Evolutionary conservation across 2,888 invertebrate genomes (phyloP).

Genomic region (Rhingia campestris): DNA sequence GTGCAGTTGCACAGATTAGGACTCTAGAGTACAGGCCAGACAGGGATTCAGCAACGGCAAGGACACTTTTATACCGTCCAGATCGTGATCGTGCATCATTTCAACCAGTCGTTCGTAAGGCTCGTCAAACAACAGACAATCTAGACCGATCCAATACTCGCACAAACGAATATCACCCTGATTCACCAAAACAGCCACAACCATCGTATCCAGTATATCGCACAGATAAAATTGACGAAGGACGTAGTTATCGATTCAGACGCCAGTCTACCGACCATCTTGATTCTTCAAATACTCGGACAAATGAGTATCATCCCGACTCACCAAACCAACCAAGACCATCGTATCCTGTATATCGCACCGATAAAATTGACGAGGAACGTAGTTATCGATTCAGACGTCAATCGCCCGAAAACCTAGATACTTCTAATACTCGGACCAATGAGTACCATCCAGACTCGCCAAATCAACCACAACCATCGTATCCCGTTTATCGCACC

Average conservation of each 20-base stretch:
- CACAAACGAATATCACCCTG: conserved; percentile 27
- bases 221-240: conserved; percentile 9
- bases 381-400: conserved; percentile 41
- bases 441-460: conserved; percentile 57
- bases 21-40: conserved; percentile 51
- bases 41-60: conserved; percentile 26
- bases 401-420: neutral
- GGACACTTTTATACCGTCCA: conserved; percentile 30
- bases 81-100: neutral
- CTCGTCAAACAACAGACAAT: conserved; percentile 25
- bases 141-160: conserved; percentile 23
- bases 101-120: neutral
- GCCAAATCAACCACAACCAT: conserved; percentile 45
- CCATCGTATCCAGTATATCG: conserved; percentile 31
- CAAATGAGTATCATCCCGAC: conserved; percentile 45
- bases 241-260: conserved; percentile 12
- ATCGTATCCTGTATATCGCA: conserved; percentile 30
- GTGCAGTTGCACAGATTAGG: conserved; percentile 25
- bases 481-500: conserved; percentile 48
- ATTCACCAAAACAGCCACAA: conserved; percentile 23
- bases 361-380: conserved; percentile 43
- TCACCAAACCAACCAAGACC: neutral
- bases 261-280: neutral
- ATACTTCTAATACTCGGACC: conserved; percentile 43
- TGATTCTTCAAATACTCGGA: neutral